Evolutionary conservation across 2,113 vertebrate species (phyloP).

Genomic region (Nansenia antarctica): DNA sequence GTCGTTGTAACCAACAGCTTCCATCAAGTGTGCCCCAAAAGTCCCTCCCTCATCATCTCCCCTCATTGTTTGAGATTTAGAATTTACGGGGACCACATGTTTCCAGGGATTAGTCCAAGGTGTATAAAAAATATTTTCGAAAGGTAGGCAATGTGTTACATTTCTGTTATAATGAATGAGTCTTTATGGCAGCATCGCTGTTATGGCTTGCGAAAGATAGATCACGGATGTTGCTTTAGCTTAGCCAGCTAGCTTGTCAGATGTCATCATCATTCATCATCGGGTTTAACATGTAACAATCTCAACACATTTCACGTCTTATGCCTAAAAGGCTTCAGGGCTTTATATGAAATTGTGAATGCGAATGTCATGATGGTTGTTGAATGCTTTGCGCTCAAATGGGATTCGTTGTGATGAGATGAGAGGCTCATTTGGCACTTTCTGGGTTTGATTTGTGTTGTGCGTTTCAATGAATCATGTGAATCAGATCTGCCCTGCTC

Average conservation of each 20-base stretch:
- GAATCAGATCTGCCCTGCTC: too few relatives aligned
- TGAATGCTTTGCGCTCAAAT: too few relatives aligned
- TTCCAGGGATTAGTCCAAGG: slow-evolving; percentile 10
- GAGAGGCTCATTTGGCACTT: too few relatives aligned
- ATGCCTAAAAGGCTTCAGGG: too few relatives aligned
- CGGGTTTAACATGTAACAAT: too few relatives aligned
- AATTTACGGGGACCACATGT: background rate
- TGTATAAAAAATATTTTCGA: slow-evolving; percentile 21
- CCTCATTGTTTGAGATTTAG: background rate
- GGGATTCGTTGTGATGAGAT: too few relatives aligned
- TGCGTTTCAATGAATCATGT: too few relatives aligned
- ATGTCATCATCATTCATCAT: too few relatives aligned
- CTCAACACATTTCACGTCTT: too few relatives aligned
- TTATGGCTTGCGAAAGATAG: background rate
- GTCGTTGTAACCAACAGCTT: background rate
- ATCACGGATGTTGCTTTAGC: background rate
- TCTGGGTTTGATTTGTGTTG: too few relatives aligned
- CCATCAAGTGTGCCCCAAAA: slow-evolving; percentile 12
- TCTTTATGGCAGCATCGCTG: background rate
- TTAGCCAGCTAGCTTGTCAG: background rate
- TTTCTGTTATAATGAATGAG: background rate
- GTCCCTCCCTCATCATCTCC: background rate
- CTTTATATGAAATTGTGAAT: too few relatives aligned
- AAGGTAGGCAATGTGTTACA: slow-evolving; percentile 39
- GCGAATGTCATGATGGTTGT: too few relatives aligned